Evolutionary conservation across 2,113 vertebrate species (phyloP).

Genomic region (Propithecus coquereli): DNA sequence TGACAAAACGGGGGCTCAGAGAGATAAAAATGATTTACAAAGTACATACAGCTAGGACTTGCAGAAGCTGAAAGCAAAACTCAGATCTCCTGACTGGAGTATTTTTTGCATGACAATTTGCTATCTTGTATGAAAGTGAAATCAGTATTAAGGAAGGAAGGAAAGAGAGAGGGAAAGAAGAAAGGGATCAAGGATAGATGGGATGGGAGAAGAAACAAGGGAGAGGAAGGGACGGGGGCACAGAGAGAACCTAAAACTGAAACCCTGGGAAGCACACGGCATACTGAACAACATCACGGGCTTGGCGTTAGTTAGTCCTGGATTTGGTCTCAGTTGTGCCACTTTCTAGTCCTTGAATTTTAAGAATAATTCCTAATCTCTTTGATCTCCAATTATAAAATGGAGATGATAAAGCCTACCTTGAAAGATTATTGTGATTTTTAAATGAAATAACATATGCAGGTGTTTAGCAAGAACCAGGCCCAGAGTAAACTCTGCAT

Average conservation of each 20-base stretch:
- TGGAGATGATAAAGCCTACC: neutral
- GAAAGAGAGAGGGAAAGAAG: too few relatives aligned
- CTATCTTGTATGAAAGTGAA: neutral
- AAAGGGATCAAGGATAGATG: too few relatives aligned
- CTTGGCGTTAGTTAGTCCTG: neutral
- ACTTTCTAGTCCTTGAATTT: neutral
- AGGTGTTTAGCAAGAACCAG: neutral
- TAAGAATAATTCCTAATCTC: neutral
- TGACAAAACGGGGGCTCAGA: neutral
- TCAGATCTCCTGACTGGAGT: neutral
- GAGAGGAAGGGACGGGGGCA: neutral
- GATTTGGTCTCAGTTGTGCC: neutral
- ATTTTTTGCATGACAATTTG: neutral
- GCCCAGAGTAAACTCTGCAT: neutral
- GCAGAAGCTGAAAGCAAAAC: neutral
- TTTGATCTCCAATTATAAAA: neutral
- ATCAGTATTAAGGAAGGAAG: neutral
- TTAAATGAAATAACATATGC: neutral
- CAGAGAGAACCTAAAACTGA: neutral
- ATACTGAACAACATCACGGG: accelerated
- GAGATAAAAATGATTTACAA: neutral
- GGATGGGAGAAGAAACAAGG: neutral
- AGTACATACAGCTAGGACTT: neutral
- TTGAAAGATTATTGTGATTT: neutral
- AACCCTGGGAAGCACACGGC: too few relatives aligned